Evolutionary conservation across 2,113 vertebrate genomes (phyloP), one percentile per base, ranked within the genome.

Genomic region (Engraulis encrasicolus): DNA sequence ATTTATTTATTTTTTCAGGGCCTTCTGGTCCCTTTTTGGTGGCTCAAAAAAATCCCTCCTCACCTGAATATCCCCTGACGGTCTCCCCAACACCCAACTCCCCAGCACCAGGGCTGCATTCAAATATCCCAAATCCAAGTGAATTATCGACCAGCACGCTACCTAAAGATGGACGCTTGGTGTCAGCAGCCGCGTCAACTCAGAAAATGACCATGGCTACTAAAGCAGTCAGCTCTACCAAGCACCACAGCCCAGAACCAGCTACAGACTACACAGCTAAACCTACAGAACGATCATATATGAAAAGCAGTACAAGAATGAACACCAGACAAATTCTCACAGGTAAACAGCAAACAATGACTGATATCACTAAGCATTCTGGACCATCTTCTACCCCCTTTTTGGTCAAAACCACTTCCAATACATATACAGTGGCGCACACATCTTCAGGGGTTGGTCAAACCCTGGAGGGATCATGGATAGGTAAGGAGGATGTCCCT

Each of bases 1-100:
- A n/a, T n/a, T n/a, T 9, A 80, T 34, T 50, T 23, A 74, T 86
- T 83, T 79, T 86, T 83, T 80, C 77, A 85, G 83, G 74, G 27
- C 6, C 79, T 79, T 54, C 52, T 74, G 77, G 66, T 66, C 37
- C 81, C 58, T 37, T 48, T 18, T 5, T 50, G 37, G 61, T 7
- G 1, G 54, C 27, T 27, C 36, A 81, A 61, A 48, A 50, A 31
- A n/a, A 7, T 37, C 37, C 81, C 54, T 27, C 81, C 81, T 80
- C 20, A 23, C 37, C 78, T 20, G 40, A 82, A 40, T 31, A 52
- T 38, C 12, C 40, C 74, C 12, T 40, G 27, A 11, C 74, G 50
- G 48, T 80, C 31, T 74, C 34, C 12, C 71, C 45, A 78, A 37
- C 66, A 27, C 81, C 66, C 23, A 66, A 1, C 27, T 15, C 34